Evolutionary conservation across 2,888 invertebrate species (phyloP).

Genomic region (Periphyllus acericola): DNA sequence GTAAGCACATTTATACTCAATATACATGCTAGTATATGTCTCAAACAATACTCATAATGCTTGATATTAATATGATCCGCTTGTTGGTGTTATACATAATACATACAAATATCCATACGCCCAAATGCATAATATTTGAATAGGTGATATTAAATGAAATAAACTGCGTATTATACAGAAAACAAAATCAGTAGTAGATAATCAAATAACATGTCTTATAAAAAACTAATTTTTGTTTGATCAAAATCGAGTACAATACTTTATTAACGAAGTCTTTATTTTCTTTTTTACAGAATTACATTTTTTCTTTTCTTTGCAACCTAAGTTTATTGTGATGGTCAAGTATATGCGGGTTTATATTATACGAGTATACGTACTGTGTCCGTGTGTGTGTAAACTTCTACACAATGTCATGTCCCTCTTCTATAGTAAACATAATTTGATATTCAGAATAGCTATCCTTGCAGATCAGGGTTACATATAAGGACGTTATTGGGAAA

Average conservation of each 20-base stretch:
- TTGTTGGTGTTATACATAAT: background rate
- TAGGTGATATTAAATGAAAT: too few relatives aligned
- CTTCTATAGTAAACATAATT: slow-evolving; percentile 40
- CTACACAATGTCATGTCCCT: slow-evolving; percentile 4
- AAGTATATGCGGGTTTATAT: slow-evolving; percentile 6
- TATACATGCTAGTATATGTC: background rate
- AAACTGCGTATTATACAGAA: too few relatives aligned
- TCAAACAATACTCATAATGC: background rate
- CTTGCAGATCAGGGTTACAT: background rate
- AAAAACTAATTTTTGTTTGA: too few relatives aligned
- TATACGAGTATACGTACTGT: background rate
- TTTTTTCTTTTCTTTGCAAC: too few relatives aligned
- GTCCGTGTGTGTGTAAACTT: background rate
- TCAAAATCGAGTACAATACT: too few relatives aligned
- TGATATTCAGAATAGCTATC: slow-evolving; percentile 53
- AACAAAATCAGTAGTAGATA: too few relatives aligned
- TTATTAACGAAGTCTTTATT: too few relatives aligned
- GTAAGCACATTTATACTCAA: background rate
- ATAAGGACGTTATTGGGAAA: slow-evolving; percentile 30
- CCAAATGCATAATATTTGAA: too few relatives aligned
- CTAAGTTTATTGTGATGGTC: background rate
- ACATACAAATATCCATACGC: background rate
- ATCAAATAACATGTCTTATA: too few relatives aligned
- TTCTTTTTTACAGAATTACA: too few relatives aligned
- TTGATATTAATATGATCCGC: background rate